Percentiles rank a stretch among this genome's conserved stretches.
Evolutionary conservation across 2,888 invertebrate genomes (phyloP).

Genomic region (Patella ulyssiponensis): DNA sequence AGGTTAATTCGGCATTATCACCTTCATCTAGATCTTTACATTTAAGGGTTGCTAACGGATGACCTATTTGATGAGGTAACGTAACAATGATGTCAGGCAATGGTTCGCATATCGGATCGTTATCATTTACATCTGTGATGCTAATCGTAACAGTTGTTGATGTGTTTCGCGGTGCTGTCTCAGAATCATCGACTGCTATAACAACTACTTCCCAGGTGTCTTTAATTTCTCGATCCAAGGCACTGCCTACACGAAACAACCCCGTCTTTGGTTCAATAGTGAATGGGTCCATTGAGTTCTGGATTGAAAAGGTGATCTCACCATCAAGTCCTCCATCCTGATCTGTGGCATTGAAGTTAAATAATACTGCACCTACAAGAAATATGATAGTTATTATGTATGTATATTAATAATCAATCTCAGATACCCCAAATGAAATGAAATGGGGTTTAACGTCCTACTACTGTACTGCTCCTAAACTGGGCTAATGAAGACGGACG

Average conservation of each 20-base stretch:
- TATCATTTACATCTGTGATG: constrained; percentile 51
- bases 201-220: constrained; percentile 33
- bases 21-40: constrained; percentile 45
- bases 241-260: constrained; percentile 35
- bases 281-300: constrained; percentile 17
- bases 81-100: constrained; percentile 38
- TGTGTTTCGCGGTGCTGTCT: constrained; percentile 21
- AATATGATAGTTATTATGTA: too few relatives aligned
- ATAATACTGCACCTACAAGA: too few relatives aligned
- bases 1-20: constrained; percentile 38
- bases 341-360: constrained; percentile 40
- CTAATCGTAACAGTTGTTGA: constrained; percentile 37
- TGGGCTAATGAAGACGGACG: too few relatives aligned
- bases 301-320: constrained; percentile 35
- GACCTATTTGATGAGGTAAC: constrained; percentile 36
- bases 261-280: constrained; percentile 34
- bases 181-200: constrained; percentile 41
- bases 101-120: constrained; percentile 43
- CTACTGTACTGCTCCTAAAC: too few relatives aligned
- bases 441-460: too few relatives aligned
- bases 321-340: constrained; percentile 47
- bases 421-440: too few relatives aligned
- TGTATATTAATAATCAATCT: too few relatives aligned
- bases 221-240: constrained; percentile 42
- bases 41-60: constrained; percentile 23